A percentile compares a stretch with the other conserved stretches of the same genome.
Evolutionary conservation across 2,888 invertebrate species (phyloP).

Genomic region (Plebejus melissa): DNA sequence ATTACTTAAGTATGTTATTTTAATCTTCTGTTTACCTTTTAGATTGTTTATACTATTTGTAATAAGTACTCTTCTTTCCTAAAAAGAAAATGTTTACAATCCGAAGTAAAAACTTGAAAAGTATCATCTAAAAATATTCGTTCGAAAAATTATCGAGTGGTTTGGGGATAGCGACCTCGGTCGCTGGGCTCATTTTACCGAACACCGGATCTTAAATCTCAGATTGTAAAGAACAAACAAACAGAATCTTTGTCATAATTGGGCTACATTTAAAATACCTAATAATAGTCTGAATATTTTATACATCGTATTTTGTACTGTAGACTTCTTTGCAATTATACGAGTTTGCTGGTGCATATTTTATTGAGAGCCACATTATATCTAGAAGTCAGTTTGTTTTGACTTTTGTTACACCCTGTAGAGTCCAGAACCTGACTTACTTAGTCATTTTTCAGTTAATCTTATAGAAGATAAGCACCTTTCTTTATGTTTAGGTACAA

Average conservation of each 20-base stretch:
- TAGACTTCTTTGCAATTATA: background rate
- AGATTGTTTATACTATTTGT: too few relatives aligned
- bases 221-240: conserved; percentile 45
- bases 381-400: background rate
- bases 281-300: background rate
- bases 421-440: background rate
- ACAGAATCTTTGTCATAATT: background rate
- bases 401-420: too few relatives aligned
- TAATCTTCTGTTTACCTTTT: too few relatives aligned
- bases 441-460: background rate
- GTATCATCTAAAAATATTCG: background rate
- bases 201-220: conserved; percentile 46
- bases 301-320: too few relatives aligned
- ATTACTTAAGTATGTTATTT: too few relatives aligned
- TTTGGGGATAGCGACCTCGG: conserved; percentile 37
- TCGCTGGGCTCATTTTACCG: conserved; percentile 58
- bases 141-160: conserved; percentile 32
- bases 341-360: background rate
- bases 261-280: background rate
- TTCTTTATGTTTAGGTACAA: background rate
- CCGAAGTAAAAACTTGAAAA: background rate
- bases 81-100: background rate
- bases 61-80: too few relatives aligned
- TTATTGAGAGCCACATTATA: background rate
- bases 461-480: too few relatives aligned